Conservation (phyloP, 2,797 vertebrate genomes). For the Esox lucius region DNA sequence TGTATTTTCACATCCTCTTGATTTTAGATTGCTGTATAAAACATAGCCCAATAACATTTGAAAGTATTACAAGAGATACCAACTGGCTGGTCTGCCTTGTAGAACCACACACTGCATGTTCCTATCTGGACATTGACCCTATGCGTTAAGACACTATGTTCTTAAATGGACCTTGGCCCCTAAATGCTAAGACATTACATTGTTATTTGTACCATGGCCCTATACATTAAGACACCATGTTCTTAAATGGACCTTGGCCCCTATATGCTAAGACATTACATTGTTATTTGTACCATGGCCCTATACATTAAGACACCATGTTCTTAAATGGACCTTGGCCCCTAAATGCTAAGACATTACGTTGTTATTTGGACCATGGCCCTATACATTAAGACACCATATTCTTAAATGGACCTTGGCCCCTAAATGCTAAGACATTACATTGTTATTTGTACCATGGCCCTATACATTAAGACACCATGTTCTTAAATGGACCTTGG, state of each 20-base stretch:
- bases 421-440: neutral
- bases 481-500: slow-evolving; percentile 18
- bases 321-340: slow-evolving; percentile 3
- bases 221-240: neutral
- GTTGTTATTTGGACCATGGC: neutral
- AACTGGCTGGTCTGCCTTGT: slow-evolving; percentile 61
- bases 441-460: slow-evolving; percentile 3
- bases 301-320: neutral
- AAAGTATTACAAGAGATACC: slow-evolving; percentile 46
- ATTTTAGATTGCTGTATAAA: slow-evolving; percentile 35
- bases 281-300: neutral
- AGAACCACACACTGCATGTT: slow-evolving; percentile 57
- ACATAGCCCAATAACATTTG: slow-evolving; percentile 79
- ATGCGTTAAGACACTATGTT: slow-evolving; percentile 6
- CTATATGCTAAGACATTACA: slow-evolving; percentile 1
- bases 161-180: neutral
- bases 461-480: neutral
- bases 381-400: neutral
- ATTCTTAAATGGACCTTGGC: slow-evolving; percentile 6
- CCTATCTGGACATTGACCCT: neutral
- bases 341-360: neutral
- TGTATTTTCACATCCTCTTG: slow-evolving; percentile 39
- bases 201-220: neutral
- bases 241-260: neutral
- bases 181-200: slow-evolving; percentile 1